Evolutionary conservation across 2,797 vertebrate genomes (phyloP).

Genomic region (Chlorospingus flavigularis): DNA sequence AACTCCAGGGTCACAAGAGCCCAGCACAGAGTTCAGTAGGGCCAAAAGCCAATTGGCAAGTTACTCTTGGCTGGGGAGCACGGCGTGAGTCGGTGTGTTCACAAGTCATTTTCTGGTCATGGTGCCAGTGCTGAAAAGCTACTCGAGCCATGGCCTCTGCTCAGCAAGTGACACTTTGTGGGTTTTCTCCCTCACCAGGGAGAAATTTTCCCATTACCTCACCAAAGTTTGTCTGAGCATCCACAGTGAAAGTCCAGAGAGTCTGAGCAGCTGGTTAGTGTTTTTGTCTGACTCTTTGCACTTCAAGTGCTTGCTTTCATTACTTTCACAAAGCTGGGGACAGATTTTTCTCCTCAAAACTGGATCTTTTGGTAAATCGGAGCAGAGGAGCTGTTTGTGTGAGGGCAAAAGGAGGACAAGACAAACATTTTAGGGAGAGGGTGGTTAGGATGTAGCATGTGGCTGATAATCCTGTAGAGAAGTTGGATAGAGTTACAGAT

Average conservation of each 20-base stretch:
- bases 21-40: neutral
- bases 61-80: neutral
- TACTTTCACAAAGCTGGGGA: neutral
- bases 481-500: neutral
- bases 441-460: neutral
- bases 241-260: neutral
- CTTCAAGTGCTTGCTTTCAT: neutral
- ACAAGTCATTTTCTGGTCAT: neutral
- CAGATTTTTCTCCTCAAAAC: neutral
- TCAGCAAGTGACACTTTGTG: neutral
- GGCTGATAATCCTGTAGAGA: neutral
- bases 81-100: rapidly evolving
- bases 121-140: neutral
- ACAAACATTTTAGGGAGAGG: neutral
- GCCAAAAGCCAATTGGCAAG: neutral
- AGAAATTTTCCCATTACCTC: neutral
- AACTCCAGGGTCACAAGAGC: neutral
- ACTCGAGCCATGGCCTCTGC: neutral
- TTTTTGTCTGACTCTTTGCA: neutral
- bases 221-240: neutral
- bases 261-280: neutral
- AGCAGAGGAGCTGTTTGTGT: neutral
- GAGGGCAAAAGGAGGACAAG: neutral
- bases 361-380: neutral
- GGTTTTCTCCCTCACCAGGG: neutral